Conservation (phyloP, 2,113 vertebrate genomes). For the Micromys minutus region DNA sequence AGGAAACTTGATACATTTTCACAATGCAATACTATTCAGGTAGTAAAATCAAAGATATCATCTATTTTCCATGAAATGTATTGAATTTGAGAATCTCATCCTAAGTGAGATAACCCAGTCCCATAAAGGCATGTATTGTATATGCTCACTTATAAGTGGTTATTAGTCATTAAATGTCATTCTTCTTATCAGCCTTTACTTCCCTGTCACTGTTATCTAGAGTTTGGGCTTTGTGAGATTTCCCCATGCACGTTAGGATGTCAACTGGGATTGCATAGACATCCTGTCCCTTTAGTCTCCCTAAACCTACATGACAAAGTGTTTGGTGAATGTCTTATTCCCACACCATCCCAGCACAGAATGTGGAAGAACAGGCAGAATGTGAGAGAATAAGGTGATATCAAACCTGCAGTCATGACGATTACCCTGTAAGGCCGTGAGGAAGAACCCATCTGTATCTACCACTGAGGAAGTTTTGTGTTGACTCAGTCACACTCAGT, state of each 20-base stretch:
- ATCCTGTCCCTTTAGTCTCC: not conserved
- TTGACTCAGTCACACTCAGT: not conserved
- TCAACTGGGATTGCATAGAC: not conserved
- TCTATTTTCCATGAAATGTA: no score
- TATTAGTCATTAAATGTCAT: no score
- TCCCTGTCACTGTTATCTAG: not conserved
- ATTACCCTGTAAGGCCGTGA: no score
- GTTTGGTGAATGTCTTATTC: not conserved
- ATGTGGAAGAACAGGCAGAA: not conserved
- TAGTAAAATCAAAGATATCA: no score
- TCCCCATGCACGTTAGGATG: not conserved
- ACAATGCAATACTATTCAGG: no score
- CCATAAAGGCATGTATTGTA: no score
- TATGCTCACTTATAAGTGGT: no score
- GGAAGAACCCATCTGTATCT: not conserved
- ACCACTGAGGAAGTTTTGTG: not conserved
- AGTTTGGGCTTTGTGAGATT: not conserved
- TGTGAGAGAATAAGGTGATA: not conserved
- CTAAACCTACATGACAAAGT: not conserved
- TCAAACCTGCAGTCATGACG: accelerated
- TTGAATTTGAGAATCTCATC: no score
- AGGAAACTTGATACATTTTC: no score
- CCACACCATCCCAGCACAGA: not conserved
- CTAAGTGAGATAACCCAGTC: no score
- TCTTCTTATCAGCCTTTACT: not conserved